These are phyloP conservation scores for Apamea monoglypha DNA, from an alignment of 2,888 invertebrate species.

Conservation along the genomic window DNA sequence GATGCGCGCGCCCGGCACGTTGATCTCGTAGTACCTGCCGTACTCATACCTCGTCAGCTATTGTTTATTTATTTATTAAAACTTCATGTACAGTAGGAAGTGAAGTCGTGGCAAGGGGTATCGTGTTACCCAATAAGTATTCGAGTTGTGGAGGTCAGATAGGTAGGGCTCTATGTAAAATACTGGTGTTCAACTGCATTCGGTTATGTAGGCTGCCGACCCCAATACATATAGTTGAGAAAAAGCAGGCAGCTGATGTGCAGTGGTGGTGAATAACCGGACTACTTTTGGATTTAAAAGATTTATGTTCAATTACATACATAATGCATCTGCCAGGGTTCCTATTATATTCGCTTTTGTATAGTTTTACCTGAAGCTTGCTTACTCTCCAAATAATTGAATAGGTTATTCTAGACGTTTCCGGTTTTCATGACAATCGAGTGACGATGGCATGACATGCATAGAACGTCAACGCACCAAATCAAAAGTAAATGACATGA, in stretches of 20 bases:
- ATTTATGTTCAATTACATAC: not conserved
- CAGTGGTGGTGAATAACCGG: not conserved
- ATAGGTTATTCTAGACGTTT: not conserved
- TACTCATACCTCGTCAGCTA: not conserved
- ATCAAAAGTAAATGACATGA: not conserved
- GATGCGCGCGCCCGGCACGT: slow-evolving; percentile 70
- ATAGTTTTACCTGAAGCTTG: not conserved
- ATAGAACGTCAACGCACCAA: not conserved
- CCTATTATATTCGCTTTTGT: not conserved
- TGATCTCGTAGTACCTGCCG: slow-evolving; percentile 81
- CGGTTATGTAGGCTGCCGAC: not conserved
- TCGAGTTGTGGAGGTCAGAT: not conserved
- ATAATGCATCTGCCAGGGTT: not conserved
- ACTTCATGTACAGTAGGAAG: not conserved
- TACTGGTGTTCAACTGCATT: not conserved
- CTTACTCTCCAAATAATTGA: not conserved
- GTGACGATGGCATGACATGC: not conserved
- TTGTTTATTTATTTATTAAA: not conserved
- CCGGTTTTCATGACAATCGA: not conserved
- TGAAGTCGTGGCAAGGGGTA: too few species aligned
- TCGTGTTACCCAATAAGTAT: not conserved
- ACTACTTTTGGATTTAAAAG: not conserved
- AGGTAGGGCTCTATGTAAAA: not conserved
- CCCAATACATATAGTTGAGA: not conserved
- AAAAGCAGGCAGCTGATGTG: not conserved